Conservation (phyloP, 2,113 vertebrate species). For the Malurus alboscapulatus region DNA sequence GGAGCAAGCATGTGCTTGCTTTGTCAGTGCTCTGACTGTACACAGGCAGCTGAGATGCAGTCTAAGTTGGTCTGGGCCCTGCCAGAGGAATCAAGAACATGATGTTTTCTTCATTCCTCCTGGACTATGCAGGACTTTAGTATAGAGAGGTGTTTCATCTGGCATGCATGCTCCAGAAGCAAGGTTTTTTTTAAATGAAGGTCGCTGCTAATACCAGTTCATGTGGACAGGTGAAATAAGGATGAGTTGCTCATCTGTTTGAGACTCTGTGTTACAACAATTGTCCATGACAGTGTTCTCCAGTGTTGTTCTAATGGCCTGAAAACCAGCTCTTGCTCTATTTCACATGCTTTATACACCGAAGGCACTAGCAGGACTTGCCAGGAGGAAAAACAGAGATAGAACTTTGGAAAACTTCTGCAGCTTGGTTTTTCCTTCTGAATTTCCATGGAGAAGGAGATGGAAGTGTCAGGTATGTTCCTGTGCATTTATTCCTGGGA, state of each 20-base stretch:
- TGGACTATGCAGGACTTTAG: not conserved
- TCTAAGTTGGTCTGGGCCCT: not conserved
- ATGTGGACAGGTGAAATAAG: not conserved
- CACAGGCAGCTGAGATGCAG: not conserved
- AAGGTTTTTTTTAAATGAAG: not conserved
- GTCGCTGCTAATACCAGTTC: not conserved
- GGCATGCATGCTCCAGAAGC: not conserved
- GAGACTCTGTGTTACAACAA: not conserved
- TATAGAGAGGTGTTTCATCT: not conserved
- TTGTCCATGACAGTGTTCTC: not conserved
- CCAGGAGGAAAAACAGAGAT: not conserved
- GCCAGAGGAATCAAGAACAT: not conserved
- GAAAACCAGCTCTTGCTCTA: not conserved
- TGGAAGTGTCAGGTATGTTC: not conserved
- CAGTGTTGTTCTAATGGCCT: not conserved
- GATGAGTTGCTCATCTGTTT: not conserved
- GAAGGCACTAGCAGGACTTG: not conserved
- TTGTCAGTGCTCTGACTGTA: accelerated
- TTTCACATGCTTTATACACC: not conserved
- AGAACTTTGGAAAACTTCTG: not conserved
- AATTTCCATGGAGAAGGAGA: not conserved
- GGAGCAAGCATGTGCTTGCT: not conserved
- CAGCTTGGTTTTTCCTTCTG: not conserved
- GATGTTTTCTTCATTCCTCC: not conserved
- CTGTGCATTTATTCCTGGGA: not conserved